phyloP scores from a whole-genome alignment of 30 jellyfish, hydroid and myxozoan species.

The Morbakka virulenta region DNA sequence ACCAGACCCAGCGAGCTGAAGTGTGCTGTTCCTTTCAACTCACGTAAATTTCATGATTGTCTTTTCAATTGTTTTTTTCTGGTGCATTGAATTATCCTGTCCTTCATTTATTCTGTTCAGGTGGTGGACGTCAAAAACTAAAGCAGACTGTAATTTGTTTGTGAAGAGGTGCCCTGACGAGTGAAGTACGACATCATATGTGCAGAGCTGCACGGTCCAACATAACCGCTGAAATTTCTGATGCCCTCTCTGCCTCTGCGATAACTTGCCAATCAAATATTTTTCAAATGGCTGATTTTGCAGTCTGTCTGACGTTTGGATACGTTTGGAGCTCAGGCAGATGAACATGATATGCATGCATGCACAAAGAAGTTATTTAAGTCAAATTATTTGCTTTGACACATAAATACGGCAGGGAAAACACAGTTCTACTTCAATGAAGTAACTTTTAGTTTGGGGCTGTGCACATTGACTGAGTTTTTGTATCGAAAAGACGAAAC shows the following conservation, averaged over 20 bases:
- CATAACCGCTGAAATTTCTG: neutral
- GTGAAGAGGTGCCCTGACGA: no score
- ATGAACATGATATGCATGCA: slow-evolving; percentile 19
- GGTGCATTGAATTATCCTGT: no score
- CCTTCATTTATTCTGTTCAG: no score
- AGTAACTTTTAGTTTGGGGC: neutral
- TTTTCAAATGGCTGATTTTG: slow-evolving; percentile 31
- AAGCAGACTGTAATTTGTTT: no score
- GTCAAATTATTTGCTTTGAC: slow-evolving; percentile 44
- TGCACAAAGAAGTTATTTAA: slow-evolving; percentile 32
- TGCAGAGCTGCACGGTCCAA: slow-evolving; percentile 41
- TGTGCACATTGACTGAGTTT: neutral
- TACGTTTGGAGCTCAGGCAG: slow-evolving; percentile 29
- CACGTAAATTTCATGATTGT: no score
- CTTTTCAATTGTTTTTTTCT: no score
- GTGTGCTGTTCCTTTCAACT: no score
- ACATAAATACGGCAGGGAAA: slow-evolving; percentile 28
- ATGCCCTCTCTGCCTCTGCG: slow-evolving; percentile 1
- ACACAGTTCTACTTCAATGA: slow-evolving; percentile 41
- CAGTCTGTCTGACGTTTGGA: slow-evolving; percentile 47
- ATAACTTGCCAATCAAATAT: slow-evolving; percentile 8
- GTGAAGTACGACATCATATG: slow-evolving; percentile 14
- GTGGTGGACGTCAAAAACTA: no score
- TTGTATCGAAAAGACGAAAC: neutral
- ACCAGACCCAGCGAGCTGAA: no score